Base-by-base conservation (phyloP, 2,888 invertebrate species). In the Papilio gigon region DNA sequence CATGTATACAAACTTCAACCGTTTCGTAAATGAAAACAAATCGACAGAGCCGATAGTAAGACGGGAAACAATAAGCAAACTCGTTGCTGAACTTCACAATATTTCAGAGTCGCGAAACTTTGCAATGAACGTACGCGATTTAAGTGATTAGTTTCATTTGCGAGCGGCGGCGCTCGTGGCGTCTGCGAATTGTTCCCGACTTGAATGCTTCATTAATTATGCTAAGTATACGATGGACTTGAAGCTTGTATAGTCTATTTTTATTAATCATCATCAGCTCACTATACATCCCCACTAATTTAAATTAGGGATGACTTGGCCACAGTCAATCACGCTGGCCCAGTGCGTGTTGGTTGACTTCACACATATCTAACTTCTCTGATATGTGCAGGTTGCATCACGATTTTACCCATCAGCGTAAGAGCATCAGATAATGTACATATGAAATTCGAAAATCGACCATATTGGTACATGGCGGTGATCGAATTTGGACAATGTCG, bases 121-220 rank as follows among this genome's bases (percentile, higher is more conserved):
- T 75, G 71, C 65, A 64, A 69, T 40, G 69, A 61, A 77, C 81
- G 81, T 80, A 86, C 87, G 86, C 87, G 88, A 85, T 84, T 87
- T 89, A 88, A 88, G 88, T 88, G 89, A 89, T 89, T 89, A 89
- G 89, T 89, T 81, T 85, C 89, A 89, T 89, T 89, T 89, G 88
- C 71, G 81, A 87, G 83, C 78, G 82, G 83, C 89, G 89, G 88
- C 88, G 84, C 67, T 70, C 71, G 72, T 76, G 78, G 58, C 70
- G 64, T 69, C 65, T 69, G 62, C 67, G 67, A 65, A 73, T 76
- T 75, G 75, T 75, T 76, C 20, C 27, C 35, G 61, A 71, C 61
- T 71, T 63, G 64, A 70, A 76, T 77, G 78, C 79, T 82, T 77
- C 77, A 74, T 73, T 74, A 79, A 83, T 77, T 78, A 72, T 69